Conservation (phyloP, 2,797 vertebrate species). For the Cyprinella venusta region DNA sequence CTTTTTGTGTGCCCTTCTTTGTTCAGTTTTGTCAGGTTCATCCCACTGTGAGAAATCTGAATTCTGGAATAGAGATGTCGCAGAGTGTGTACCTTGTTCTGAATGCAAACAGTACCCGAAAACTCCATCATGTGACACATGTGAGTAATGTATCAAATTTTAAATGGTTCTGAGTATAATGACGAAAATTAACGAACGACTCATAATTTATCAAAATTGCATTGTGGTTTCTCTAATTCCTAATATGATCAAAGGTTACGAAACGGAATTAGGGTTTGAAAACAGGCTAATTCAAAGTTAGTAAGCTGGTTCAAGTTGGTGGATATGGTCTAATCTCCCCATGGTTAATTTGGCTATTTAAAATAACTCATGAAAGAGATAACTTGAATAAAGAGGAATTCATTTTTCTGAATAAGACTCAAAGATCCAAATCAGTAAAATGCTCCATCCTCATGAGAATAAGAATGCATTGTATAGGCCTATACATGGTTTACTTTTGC, state of each 20-base stretch:
- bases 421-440: slow-evolving; percentile 15
- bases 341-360: too few species aligned
- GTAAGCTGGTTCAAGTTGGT: too few species aligned
- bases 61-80: slow-evolving; percentile 77
- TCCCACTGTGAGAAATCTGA: slow-evolving; percentile 66
- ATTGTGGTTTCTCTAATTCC: background rate
- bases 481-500: background rate
- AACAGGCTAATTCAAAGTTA: background rate
- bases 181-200: too few species aligned
- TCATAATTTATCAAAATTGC: too few species aligned
- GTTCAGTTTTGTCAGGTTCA: slow-evolving; percentile 31
- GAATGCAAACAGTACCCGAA: slow-evolving; percentile 80
- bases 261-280: background rate
- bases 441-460: background rate
- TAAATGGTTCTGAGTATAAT: background rate
- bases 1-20: slow-evolving; percentile 3
- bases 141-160: slow-evolving; percentile 65
- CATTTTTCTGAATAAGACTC: background rate
- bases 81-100: slow-evolving; percentile 72
- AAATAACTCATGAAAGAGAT: background rate
- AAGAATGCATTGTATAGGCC: background rate
- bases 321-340: background rate
- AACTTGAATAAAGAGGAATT: background rate
- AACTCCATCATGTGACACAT: slow-evolving; percentile 81
- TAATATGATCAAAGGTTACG: background rate